Percentiles rank a stretch among this genome's conserved stretches.
Evolutionary conservation across 1,140 invertebrate genomes (phyloP).

Genomic region (Pogonomyrmex barbatus): DNA sequence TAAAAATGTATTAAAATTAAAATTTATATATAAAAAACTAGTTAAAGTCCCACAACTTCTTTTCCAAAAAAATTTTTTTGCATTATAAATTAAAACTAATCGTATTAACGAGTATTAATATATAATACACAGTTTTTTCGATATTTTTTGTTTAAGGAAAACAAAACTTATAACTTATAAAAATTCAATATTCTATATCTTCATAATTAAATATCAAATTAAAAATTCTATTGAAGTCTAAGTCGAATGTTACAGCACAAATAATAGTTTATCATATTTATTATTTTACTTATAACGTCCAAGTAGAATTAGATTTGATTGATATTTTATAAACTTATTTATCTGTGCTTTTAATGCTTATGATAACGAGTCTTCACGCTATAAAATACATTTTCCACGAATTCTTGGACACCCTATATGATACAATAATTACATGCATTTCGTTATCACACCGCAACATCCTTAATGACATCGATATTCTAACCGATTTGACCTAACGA

Average conservation of each 20-base stretch:
- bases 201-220: neutral
- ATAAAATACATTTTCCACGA: neutral
- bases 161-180: neutral
- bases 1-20: constrained; percentile 6
- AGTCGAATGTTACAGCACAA: neutral
- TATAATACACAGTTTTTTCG: neutral
- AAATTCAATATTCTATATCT: neutral
- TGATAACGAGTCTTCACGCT: neutral
- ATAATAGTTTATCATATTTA: neutral
- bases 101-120: neutral
- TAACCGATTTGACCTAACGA: constrained; percentile 29
- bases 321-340: neutral
- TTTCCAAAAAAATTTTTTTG: neutral
- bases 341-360: too few relatives aligned
- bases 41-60: neutral
- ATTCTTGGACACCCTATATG: neutral
- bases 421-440: neutral
- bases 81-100: neutral
- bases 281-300: neutral
- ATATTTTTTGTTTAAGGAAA: neutral
- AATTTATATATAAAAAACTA: neutral
- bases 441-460: constrained; percentile 8
- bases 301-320: neutral
- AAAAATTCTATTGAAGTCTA: neutral
- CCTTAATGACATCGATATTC: neutral